Base-by-base conservation (phyloP, 2,888 invertebrate species). In the Meiosimyza decipiens region DNA sequence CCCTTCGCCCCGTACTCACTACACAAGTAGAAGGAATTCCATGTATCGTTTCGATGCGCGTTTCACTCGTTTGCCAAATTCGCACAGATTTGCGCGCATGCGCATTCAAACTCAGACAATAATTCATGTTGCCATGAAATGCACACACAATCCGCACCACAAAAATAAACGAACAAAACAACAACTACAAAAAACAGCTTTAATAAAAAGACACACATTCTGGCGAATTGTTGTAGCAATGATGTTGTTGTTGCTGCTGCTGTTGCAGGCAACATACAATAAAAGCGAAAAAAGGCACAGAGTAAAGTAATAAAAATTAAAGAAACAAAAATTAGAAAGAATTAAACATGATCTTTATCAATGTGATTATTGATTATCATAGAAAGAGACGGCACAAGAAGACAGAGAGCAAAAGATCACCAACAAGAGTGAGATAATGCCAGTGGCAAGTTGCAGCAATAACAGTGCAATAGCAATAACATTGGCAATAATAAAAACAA, bases 331-430 rank as follows among this genome's bases (percentile, higher is more conserved):
- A 12, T n/a, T 28, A 28, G 50, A 51, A 73, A 79, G 74, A 76
- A 76, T 73, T 74, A 78, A 80, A 80, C 83, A 85, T 82, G 86
- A 85, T 86, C 83, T 82, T 85, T 84, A 85, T 86, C 86, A 84
- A 77, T 83, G 80, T 81, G 85, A 85, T 86, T 85, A 85, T 86
- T 85, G 85, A 86, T 85, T 85, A 82, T 80, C 78, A 7, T 15
- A 47, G 57, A 22, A 57, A 47, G 49, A 57, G 55, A 13, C 15
- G 13, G 33, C 28, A 22, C 33, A 0, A 51, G 28, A 1, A 15
- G 22, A n/a, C 52, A 4, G 65, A 52, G 54, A 40, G 52, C 33
- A 11, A 63, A 18, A 49, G 63, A 18, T 22, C 64, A 15, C 64
- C 49, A 18, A 47, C 49, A 63, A 63, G 5, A 18, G 57, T 57